phyloP scores from a whole-genome alignment of 1,140 invertebrate genomes.

The Drosophila teissieri region DNA sequence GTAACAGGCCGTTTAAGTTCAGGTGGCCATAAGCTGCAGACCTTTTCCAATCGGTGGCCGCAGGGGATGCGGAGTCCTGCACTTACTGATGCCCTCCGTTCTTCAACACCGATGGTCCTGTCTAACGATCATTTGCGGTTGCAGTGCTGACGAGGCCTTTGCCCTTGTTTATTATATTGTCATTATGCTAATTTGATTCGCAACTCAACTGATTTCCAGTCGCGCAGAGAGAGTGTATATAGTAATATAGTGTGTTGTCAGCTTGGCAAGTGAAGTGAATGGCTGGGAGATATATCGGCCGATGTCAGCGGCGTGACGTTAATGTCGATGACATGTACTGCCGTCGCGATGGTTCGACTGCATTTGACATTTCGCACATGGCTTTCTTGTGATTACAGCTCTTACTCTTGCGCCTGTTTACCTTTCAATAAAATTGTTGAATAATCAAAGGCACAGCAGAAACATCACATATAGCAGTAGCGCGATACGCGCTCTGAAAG shows the following conservation, averaged over 20 bases:
- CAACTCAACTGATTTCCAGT: conserved; percentile 58
- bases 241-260: conserved; percentile 14
- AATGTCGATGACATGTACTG: conserved; percentile 75
- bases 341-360: conserved; percentile 39
- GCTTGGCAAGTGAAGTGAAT: conserved; percentile 65
- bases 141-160: conserved; percentile 36
- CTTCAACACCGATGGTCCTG: not conserved
- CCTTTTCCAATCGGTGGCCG: conserved; percentile 20
- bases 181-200: conserved; percentile 79
- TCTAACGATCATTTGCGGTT: conserved; percentile 45
- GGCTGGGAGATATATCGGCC: conserved; percentile 49
- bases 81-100: conserved; percentile 20
- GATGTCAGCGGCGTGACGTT: conserved; percentile 63
- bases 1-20: not conserved
- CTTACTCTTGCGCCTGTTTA: conserved; percentile 68
- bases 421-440: conserved; percentile 81
- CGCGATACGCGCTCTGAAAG: conserved; percentile 62
- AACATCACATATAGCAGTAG: conserved; percentile 31
- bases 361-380: conserved; percentile 81
- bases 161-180: conserved; percentile 79
- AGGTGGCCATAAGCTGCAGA: not conserved
- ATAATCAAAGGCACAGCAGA: conserved; percentile 64
- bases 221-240: conserved; percentile 35
- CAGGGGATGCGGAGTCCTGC: conserved; percentile 5
- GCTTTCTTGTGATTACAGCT: conserved; percentile 67